Conservation (phyloP, 2,797 vertebrate genomes). For the Neosilurus mollespiculum region DNA sequence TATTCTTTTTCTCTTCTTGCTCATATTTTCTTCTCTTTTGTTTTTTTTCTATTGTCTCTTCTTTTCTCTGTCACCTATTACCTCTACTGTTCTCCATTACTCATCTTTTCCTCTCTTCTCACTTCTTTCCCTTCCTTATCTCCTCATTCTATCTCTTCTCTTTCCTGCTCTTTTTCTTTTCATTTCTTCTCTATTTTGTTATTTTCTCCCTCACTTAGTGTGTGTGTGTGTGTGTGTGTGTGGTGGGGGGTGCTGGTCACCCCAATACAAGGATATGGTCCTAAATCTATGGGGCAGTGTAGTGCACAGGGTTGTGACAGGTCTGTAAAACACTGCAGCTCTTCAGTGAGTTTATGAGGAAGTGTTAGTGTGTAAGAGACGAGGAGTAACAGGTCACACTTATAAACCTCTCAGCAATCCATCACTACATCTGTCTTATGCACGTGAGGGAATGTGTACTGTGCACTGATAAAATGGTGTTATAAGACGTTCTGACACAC, state of each 20-base stretch:
- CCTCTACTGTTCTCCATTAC: too few species aligned
- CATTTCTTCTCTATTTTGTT: too few species aligned
- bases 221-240: not conserved
- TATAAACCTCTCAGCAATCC: conserved; percentile 19
- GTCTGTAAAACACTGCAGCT: conserved; percentile 30
- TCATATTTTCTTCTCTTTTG: too few species aligned
- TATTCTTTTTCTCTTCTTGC: too few species aligned
- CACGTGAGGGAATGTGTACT: not conserved
- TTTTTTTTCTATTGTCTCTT: too few species aligned
- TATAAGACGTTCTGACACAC: not conserved
- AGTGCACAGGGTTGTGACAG: conserved; percentile 12
- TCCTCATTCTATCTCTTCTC: too few species aligned
- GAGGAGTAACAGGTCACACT: conserved; percentile 2
- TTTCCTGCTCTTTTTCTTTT: too few species aligned
- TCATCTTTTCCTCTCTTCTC: too few species aligned
- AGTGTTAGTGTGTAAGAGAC: not conserved
- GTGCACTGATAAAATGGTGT: not conserved
- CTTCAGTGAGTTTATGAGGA: conserved; percentile 30
- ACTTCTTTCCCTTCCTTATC: too few species aligned
- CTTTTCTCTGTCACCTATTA: too few species aligned
- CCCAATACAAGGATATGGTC: not conserved
- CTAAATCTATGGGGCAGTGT: conserved; percentile 18
- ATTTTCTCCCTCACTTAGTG: too few species aligned
- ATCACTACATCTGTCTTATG: not conserved
- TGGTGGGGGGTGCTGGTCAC: not conserved